A percentile compares a stretch with the other conserved stretches of the same genome.
Conservation (phyloP, 2,797 vertebrate genomes). For the Nothura maculosa region DNA sequence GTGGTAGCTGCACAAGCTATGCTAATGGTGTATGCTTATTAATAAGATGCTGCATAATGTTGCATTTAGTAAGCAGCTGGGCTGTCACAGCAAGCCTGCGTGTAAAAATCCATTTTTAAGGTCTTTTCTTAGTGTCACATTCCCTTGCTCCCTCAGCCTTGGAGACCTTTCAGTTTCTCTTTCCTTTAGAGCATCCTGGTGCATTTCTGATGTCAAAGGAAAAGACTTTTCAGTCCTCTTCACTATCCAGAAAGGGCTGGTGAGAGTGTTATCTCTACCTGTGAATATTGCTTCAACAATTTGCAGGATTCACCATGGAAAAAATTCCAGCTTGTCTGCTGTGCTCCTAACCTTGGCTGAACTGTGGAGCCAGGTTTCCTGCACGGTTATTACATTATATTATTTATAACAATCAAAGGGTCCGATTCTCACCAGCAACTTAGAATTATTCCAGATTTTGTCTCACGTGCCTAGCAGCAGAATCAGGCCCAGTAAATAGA, state of each 20-base stretch:
- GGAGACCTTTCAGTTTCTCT: not conserved
- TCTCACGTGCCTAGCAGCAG: not conserved
- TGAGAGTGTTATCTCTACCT: not conserved
- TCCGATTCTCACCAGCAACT: not conserved
- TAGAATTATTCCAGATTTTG: slow-evolving; percentile 38
- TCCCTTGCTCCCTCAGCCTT: not conserved
- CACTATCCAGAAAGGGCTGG: not conserved
- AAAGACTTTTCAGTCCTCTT: not conserved
- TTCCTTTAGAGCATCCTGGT: not conserved
- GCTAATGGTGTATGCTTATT: not conserved
- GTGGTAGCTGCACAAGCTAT: not conserved
- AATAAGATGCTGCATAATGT: not conserved
- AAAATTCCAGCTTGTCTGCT: not conserved
- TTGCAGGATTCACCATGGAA: not conserved
- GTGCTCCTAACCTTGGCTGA: slow-evolving; percentile 19
- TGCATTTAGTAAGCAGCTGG: not conserved
- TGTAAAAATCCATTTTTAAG: not conserved
- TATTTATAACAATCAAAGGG: slow-evolving; percentile 37
- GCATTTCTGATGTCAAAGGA: not conserved
- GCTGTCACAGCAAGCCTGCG: not conserved
- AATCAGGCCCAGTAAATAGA: slow-evolving; percentile 63
- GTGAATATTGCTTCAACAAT: not conserved
- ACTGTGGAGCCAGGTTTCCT: not conserved
- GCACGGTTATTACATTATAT: slow-evolving; percentile 7
- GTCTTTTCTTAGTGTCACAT: not conserved